Evolutionary conservation across 2,797 vertebrate species (phyloP).

Genomic region (Mallotus villosus): DNA sequence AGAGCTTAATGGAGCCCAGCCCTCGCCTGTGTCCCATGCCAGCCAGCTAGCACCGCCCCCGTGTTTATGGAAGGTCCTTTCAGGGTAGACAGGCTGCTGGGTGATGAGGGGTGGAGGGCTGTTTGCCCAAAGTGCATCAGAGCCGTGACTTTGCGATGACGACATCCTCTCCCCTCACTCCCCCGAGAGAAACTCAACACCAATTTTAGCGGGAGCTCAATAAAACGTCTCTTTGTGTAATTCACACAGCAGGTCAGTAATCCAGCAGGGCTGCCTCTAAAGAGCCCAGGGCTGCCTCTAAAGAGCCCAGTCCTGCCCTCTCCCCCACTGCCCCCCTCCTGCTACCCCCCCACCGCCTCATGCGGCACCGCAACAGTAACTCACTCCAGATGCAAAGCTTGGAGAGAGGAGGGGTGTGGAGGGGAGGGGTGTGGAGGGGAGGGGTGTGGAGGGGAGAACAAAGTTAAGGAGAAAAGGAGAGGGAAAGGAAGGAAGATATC

Average conservation of each 20-base stretch:
- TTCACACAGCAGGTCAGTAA: slow-evolving; percentile 60
- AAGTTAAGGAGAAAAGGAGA: background rate
- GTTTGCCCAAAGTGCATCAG: background rate
- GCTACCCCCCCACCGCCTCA: slow-evolving; percentile 53
- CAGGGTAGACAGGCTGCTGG: background rate
- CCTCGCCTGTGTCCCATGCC: slow-evolving; percentile 39
- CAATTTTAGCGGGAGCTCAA: slow-evolving; percentile 58
- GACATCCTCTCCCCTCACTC: background rate
- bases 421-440: background rate
- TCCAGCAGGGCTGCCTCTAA: slow-evolving; percentile 36
- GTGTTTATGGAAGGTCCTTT: slow-evolving; percentile 12
- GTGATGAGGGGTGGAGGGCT: background rate
- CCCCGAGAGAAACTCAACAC: slow-evolving; percentile 40
- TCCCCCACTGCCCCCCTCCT: slow-evolving; percentile 43
- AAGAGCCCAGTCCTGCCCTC: slow-evolving; percentile 26
- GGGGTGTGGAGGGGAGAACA: slow-evolving; percentile 10
- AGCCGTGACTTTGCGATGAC: slow-evolving; percentile 9
- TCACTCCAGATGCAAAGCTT: slow-evolving; percentile 64
- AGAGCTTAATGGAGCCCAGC: slow-evolving; percentile 33
- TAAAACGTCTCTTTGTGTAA: slow-evolving; percentile 62
- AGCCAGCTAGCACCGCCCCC: slow-evolving; percentile 52
- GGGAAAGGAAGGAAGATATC: background rate
- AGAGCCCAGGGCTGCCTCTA: slow-evolving; percentile 15
- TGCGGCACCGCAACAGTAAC: slow-evolving; percentile 65
- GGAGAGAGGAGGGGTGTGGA: background rate